Conservation (phyloP, 1,140 invertebrate genomes). For the Caenorhabditis tropicalis region DNA sequence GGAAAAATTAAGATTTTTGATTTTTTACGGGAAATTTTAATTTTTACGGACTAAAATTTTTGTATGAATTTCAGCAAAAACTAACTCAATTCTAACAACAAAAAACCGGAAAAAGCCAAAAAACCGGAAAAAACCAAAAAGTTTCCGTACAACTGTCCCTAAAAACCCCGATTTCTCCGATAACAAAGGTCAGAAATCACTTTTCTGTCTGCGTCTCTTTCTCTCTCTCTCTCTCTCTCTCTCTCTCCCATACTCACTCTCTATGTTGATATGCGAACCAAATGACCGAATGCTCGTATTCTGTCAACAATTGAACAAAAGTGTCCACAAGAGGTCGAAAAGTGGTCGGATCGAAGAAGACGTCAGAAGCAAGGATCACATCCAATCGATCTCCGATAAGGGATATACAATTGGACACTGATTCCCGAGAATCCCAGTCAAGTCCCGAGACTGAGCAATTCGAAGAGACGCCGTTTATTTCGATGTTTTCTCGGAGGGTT, state of each 20-base stretch:
- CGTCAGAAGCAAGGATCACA: conserved; percentile 64
- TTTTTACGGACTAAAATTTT: too few species aligned
- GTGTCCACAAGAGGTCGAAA: conserved; percentile 63
- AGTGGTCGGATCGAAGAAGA: conserved; percentile 66
- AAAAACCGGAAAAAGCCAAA: too few species aligned
- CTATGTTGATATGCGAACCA: conserved; percentile 66
- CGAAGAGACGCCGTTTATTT: background rate
- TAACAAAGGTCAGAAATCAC: too few species aligned
- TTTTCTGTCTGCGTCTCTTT: too few species aligned
- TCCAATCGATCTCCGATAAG: conserved; percentile 45
- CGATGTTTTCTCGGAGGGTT: conserved; percentile 4
- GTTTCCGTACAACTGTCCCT: too few species aligned
- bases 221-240: background rate
- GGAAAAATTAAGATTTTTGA: too few species aligned
- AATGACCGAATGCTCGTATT: conserved; percentile 56
- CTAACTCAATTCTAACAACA: too few species aligned
- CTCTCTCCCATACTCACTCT: conserved; percentile 60
- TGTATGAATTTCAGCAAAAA: too few species aligned
- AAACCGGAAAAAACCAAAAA: too few species aligned
- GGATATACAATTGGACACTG: background rate
- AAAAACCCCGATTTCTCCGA: too few species aligned
- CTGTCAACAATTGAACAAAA: conserved; percentile 54
- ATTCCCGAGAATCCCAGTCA: conserved; percentile 15
- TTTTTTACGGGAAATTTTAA: too few species aligned
- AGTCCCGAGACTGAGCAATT: conserved; percentile 4